A percentile compares a stretch with the other conserved stretches of the same genome.
Conservation (phyloP, 2,797 vertebrate genomes). For the Emydoidea blandingii region DNA sequence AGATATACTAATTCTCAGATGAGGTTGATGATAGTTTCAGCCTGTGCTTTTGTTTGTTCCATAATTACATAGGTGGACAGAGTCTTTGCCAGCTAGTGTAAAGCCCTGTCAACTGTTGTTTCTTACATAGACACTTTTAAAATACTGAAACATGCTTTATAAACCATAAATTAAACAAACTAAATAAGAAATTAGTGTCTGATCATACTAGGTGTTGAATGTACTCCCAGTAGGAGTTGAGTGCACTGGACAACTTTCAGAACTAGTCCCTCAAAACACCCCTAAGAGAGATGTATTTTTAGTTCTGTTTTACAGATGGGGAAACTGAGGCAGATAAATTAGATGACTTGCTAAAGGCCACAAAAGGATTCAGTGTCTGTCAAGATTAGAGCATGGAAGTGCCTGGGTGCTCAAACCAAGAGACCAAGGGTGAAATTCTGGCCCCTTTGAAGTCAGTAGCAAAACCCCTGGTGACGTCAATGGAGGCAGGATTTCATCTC, state of each 20-base stretch:
- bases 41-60: background rate
- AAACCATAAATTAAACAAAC: background rate
- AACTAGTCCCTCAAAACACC: background rate
- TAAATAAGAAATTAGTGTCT: background rate
- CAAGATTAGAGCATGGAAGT: background rate
- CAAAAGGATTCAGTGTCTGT: background rate
- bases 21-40: background rate
- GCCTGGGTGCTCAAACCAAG: background rate
- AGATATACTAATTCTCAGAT: background rate
- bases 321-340: background rate
- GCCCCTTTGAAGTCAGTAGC: background rate
- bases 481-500: background rate
- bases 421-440: background rate
- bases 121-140: background rate
- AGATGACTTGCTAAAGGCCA: background rate
- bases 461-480: background rate
- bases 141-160: background rate
- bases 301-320: background rate
- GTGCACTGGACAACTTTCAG: background rate
- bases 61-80: background rate
- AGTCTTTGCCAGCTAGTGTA: background rate
- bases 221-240: background rate
- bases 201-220: background rate
- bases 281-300: background rate
- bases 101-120: background rate